These are phyloP conservation scores for Drosophila neotestacea DNA, from an alignment of 2,888 invertebrate species.

Conservation along the genomic window DNA sequence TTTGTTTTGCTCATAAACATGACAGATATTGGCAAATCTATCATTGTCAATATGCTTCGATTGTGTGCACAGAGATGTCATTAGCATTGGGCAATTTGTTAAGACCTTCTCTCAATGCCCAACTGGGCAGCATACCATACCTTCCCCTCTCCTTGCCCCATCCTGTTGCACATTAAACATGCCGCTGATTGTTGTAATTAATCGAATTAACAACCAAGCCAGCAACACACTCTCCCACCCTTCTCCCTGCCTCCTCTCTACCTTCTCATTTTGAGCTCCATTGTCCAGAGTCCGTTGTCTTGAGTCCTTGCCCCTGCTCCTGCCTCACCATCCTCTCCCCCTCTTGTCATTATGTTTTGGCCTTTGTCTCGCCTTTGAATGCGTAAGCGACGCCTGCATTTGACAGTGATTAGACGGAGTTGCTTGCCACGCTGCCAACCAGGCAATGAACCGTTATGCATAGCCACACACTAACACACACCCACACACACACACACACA, in stretches of 20 bases:
- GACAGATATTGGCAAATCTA: conserved; percentile 85
- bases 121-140: conserved; percentile 30
- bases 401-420: conserved; percentile 84
- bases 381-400: conserved; percentile 79
- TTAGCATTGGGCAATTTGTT: conserved; percentile 78
- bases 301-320: conserved; percentile 38
- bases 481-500: conserved; percentile 14
- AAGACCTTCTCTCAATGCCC: conserved; percentile 40
- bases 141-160: conserved; percentile 8
- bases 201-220: conserved; percentile 83
- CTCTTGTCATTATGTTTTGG: conserved; percentile 12
- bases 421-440: conserved; percentile 54
- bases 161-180: conserved; percentile 74
- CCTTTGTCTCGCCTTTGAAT: conserved; percentile 77
- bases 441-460: conserved; percentile 73
- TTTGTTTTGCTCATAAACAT: conserved; percentile 81
- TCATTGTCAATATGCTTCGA: conserved; percentile 85
- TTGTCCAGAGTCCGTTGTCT: conserved; percentile 45
- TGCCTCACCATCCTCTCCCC: neutral
- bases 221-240: conserved; percentile 20
- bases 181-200: conserved; percentile 85
- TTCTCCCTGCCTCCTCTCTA: neutral
- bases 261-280: conserved; percentile 20
- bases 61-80: conserved; percentile 71
- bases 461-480: conserved; percentile 47